Evolutionary conservation across 1,140 invertebrate species (phyloP), one percentile per base, ranked within the genome.

Genomic region (Drosophila ironensis): DNA sequence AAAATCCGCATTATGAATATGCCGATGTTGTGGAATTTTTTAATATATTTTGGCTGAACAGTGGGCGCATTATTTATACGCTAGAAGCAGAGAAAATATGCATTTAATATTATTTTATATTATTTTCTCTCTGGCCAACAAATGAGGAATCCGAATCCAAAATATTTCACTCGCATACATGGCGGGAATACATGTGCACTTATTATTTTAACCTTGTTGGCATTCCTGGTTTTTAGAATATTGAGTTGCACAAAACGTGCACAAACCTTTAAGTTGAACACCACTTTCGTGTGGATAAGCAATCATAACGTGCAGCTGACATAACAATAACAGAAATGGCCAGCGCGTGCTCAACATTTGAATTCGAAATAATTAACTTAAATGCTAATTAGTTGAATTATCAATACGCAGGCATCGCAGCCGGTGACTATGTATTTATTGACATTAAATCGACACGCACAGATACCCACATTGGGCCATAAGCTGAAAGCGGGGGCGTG

Each of bases 361-460:
- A 74, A 87, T 68, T 59, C 30, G 38, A 86, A 86, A 87, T 86
- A 87, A 86, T 86, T 87, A 86, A 87, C 81, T 86, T 50, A 50
- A 69, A 87, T 87, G 81, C 80, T 87, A 86, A 86, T 86, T 87
- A 86, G 74, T 75, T 75, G 71, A 53, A 80, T 80, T 86, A 75
- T 87, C 75, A 87, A 75, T 87, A 57, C 38, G 54, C 35, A 12
- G 42, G 59, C 68, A 42, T 46, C 25, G 28, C 45, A 14, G 45
- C 27, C 47, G n/a, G 14, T 37, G 33, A 37, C 57, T 52, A 41
- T 35, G n/a, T 44, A 60, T 66, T 84, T 80, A 86, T 86, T 86
- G 74, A 68, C 70, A 80, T 74, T 72, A 57, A 69, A 61, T 63
- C 46, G 20, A 38, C 47, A 22, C 45, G 24, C 44, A 2, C 19